Evolutionary conservation across 2,888 invertebrate genomes (phyloP).

Genomic region (Patella caerulea): DNA sequence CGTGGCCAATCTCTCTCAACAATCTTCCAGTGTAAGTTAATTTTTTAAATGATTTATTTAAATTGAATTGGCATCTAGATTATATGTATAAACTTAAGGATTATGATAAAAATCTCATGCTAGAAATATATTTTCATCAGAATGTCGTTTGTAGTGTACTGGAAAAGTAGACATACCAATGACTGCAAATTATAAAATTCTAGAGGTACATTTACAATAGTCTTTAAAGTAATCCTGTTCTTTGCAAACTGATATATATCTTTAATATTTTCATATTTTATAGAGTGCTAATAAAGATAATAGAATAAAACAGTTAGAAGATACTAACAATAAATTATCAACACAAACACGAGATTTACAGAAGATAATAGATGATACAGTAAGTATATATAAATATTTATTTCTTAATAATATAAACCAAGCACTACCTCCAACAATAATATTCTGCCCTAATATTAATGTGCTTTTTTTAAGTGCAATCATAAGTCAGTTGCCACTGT

Average conservation of each 20-base stretch:
- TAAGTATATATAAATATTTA: not conserved
- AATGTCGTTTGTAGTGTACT: too few relatives aligned
- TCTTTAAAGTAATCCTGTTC: not conserved
- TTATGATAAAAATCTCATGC: too few relatives aligned
- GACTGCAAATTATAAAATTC: too few relatives aligned
- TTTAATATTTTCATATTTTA: conserved; percentile 5
- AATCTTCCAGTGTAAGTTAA: conserved; percentile 17
- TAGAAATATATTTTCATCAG: too few relatives aligned
- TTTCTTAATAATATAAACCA: too few relatives aligned
- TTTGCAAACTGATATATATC: not conserved
- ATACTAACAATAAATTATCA: conserved; percentile 24
- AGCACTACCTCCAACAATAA: too few relatives aligned
- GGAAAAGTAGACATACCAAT: too few relatives aligned
- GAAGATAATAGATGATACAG: conserved; percentile 19
- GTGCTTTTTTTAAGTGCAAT: too few relatives aligned
- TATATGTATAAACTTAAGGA: too few relatives aligned
- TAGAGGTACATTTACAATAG: not conserved
- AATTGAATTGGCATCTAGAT: too few relatives aligned
- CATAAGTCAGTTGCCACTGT: too few relatives aligned
- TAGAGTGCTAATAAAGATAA: conserved; percentile 28
- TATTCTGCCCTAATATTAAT: too few relatives aligned
- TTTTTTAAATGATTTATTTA: not conserved
- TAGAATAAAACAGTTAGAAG: conserved; percentile 29
- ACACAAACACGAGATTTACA: conserved; percentile 18
- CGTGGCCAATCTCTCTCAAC: conserved; percentile 28